Evolutionary conservation across 1,140 invertebrate species (phyloP), one percentile per base, ranked within the genome.

Genomic region (Trachymyrmex septentrionalis): DNA sequence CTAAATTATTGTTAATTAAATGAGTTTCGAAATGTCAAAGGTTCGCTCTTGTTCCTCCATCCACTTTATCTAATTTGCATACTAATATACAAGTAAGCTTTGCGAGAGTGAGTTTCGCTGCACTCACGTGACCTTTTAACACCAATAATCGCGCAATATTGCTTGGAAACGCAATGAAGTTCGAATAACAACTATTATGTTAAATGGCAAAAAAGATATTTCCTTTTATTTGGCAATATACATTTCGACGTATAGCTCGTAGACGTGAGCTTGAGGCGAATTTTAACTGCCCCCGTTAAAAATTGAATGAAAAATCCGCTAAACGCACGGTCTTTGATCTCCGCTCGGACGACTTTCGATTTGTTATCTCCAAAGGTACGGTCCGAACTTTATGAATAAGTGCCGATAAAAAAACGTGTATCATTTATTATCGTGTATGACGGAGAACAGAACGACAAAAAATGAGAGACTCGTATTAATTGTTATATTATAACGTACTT

Each of bases 1-100:
- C 1, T 24, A 12, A 61, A 57, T 75, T 59, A 59, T 76, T 38
- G n/a, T 59, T 59, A 76, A 76, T 76, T 38, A 38, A 76, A 61
- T 76, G 55, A 76, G 1, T 34, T 38, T 44, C 6, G 16, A 61
- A 61, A 24, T 61, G 21, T 61, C 34, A 44, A 53, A 48, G 4
- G 9, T 53, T 50, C 16, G 4, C 38, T 14, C 6, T 48, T 10
- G 21, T 50, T 21, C 21, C 44, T 19, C 14, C 44, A 12, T 10
- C 24, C 2, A 30, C 4, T 57, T 75, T 34, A 34, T 38, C 59
- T 34, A 21, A 75, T 75, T 75, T 34, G 14, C 19, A 73, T 53
- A 30, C 27, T 30, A 75, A 59, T 59, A 16, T 59, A 16, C 72
- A 9, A 21, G 71, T 44, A 19, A 5, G 55, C 34, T 59, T 24